Evolutionary conservation across 2,113 vertebrate species (phyloP), one percentile per base, ranked within the genome.

Genomic region (Pomatorhinus ruficollis): DNA sequence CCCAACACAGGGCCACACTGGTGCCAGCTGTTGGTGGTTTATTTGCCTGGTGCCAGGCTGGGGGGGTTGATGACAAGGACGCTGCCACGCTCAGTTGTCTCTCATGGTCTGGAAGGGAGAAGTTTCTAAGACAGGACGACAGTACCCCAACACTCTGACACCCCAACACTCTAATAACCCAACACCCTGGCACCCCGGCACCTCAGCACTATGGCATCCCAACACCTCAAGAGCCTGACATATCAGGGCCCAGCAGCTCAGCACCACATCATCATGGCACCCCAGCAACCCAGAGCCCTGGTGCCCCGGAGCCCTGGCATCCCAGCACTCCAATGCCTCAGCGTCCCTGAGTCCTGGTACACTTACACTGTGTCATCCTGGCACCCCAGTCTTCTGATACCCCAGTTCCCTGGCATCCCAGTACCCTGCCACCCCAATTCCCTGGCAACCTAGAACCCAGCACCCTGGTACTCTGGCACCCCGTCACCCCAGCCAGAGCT

Each of bases 41-140:
- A 95, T 96, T 94, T 78, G 74, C 44, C 33, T 0, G 0, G 10
- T 60, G 49, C n/a, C 77, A 16, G 5, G 3, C 16, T 0, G 0
- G 54, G 45, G 45, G 35, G 12, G 8, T 47, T 0, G 4, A 52
- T 5, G 35, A 37, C 20, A 8, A 69, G 15, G 47, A 56, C 0
- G 1, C 40, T 69, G 63, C 66, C 5, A 4, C 0, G 0, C 70
- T 92, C 93, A 95, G 79, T 93, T 65, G 65, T 86, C 18, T 49
- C 12, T 80, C 1, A 89, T 31, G 59, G 4, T 65, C 93, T 96
- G 86, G 8, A 71, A 68, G 15, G 28, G 53, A 93, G 64, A 87
- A 64, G 72, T 1, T 30, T 71, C 22, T 95, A 49, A 91, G 87
- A 27, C 18, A 24, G 9, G 16, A 18, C 28, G 6, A 47, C 44